Evolutionary conservation across 2,888 invertebrate genomes (phyloP).

Genomic region (Gasteruption jaculator): DNA sequence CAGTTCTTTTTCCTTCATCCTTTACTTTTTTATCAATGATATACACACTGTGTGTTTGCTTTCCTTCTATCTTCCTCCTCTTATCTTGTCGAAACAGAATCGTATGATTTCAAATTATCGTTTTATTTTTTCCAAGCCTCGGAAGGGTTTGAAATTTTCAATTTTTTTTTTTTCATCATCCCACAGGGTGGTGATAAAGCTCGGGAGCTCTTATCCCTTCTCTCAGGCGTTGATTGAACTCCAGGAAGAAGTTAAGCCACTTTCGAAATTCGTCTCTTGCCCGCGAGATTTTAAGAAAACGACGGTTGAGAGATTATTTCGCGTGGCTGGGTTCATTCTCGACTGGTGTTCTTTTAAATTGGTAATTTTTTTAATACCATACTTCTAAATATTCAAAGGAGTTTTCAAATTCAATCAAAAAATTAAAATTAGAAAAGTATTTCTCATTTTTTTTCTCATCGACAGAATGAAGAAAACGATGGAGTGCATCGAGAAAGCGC

Average conservation of each 20-base stretch:
- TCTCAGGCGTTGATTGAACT: slow-evolving; percentile 66
- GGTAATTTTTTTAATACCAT: slow-evolving; percentile 61
- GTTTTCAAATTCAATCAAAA: too few relatives aligned
- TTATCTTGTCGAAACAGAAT: too few relatives aligned
- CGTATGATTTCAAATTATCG: too few relatives aligned
- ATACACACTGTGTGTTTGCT: too few relatives aligned
- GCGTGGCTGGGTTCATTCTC: slow-evolving; percentile 71
- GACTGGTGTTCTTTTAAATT: slow-evolving; percentile 89
- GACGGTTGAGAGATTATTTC: slow-evolving; percentile 77
- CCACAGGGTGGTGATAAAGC: slow-evolving; percentile 72
- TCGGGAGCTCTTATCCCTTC: slow-evolving; percentile 74
- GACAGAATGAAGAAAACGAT: slow-evolving; percentile 42
- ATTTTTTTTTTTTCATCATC: slow-evolving; percentile 25
- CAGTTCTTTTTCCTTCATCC: slow-evolving; percentile 3
- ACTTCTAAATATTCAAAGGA: too few relatives aligned
- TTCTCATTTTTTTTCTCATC: slow-evolving; percentile 1
- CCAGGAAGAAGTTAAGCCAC: slow-evolving; percentile 76
- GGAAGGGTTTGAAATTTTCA: not conserved
- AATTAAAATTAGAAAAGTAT: not conserved
- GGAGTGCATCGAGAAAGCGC: slow-evolving; percentile 39
- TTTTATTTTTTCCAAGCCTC: too few relatives aligned
- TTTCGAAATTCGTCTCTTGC: slow-evolving; percentile 73
- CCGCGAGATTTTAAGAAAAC: slow-evolving; percentile 80
- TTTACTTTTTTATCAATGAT: slow-evolving; percentile 5
- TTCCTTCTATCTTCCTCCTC: too few relatives aligned